Base-by-base conservation (phyloP, 2,888 invertebrate species). In the Pemphredon lugubris region DNA sequence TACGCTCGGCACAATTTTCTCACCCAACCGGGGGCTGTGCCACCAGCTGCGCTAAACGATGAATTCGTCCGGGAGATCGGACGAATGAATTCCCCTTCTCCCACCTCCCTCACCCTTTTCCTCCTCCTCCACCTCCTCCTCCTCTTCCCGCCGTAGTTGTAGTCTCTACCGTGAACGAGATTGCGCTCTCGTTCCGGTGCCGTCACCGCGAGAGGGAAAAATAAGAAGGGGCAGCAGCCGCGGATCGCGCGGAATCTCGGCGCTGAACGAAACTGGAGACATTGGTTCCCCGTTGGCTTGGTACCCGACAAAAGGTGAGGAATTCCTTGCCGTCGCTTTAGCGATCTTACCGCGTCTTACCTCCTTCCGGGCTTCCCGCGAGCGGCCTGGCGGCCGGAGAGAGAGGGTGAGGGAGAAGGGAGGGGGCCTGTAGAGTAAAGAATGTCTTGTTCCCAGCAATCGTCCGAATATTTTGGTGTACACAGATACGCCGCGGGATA, bases 381-480 rank as follows among this genome's bases (percentile, higher is more conserved):
- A 55, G n/a, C n/a, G n/a, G n/a, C n/a, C n/a, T n/a, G n/a, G n/a
- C n/a, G n/a, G n/a, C n/a, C n/a, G n/a, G n/a, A n/a, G n/a, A n/a
- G n/a, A n/a, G n/a, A n/a, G n/a, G n/a, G n/a, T n/a, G n/a, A n/a
- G n/a, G 57, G 64, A 50, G 45, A 63, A 51, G 55, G 69, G 67
- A 51, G 40, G 65, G 48, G 58, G 51, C 26, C 18, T 63, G 63
- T 58, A 78, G 69, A 77, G 77, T 79, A 70, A 84, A 81, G 85
- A 87, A 87, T 85, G 85, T 85, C 86, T 86, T 84, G 81, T 84
- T 86, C 77, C 73, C 69, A 72, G 83, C 82, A 81, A 82, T 80
- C 81, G 79, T 73, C 78, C 80, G 81, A 83, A 84, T 83, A 79
- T 82, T 72, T 76, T 47, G 57, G 61, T 67, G 74, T 69, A 72